Base-by-base conservation (phyloP, 2,797 vertebrate genomes). In the Sebastes matsubarae region DNA sequence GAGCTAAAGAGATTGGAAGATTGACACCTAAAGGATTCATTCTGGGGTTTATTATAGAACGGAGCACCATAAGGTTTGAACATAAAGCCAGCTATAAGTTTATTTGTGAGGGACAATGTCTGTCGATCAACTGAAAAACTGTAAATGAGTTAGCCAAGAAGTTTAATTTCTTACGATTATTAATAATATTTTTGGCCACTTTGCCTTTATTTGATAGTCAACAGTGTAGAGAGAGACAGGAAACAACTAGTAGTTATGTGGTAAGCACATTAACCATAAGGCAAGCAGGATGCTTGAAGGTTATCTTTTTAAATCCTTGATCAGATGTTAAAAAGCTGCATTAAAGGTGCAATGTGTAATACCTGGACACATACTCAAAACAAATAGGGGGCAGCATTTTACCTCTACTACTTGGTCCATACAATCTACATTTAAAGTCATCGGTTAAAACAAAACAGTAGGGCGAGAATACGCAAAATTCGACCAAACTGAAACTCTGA, bases 1-100 rank as follows among this genome's bases (percentile, higher is more conserved):
- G 34, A 81, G 81, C 77, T 38, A 54, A 78, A 60, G 75, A 38
- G 46, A 25, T 30, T 14, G 22, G 18, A 71, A 75, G 79, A 84
- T 8, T 24, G 79, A 61, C 32, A 73, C 50, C n/a, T 69, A 20
- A 74, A 70, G 59, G 65, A 67, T 80, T 75, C 61, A 75, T 30
- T 27, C 38, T 58, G 57, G 14, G 66, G 4, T 63, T 75, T 10
- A 72, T 79, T 64, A 67, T 52, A 59, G 12, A 69, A 38, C 1
- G 13, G 25, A 52, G 25, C 8, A 20, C 18, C 18, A 4, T 36
- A 24, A 42, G 12, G 18, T 60, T 61, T 50, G 8, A 22, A 4
- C 6, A 38, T 60, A 9, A 12, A 32, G 63, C 11, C 24, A 5
- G 13, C 8, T 55, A 29, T 22, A 16, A 8, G 4, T 27, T 66